These are phyloP conservation scores for Bos indicus DNA, from an alignment of 2,113 vertebrate genomes.

Conservation along the genomic window DNA sequence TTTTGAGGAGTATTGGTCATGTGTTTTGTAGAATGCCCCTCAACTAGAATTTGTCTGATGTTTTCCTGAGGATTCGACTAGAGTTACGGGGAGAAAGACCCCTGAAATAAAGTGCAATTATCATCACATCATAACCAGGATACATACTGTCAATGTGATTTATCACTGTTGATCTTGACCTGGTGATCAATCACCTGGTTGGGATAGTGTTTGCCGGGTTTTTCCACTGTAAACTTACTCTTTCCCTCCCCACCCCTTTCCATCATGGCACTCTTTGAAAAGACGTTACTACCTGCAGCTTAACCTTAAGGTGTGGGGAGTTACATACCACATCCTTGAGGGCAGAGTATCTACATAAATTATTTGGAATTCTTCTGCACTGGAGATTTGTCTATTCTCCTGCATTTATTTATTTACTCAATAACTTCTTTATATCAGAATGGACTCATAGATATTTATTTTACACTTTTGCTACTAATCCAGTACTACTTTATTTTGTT, in stretches of 20 bases:
- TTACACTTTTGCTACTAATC: constrained; percentile 28
- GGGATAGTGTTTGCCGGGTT: neutral
- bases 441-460: neutral
- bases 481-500: constrained; percentile 3
- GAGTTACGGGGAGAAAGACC: neutral
- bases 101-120: neutral
- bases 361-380: neutral
- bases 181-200: neutral
- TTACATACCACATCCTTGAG: neutral
- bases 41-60: neutral
- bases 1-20: neutral
- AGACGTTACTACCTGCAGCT: neutral
- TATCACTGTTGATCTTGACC: neutral
- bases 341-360: neutral
- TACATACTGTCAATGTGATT: neutral
- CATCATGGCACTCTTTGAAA: neutral
- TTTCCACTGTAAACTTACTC: neutral
- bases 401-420: neutral
- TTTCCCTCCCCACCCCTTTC: neutral
- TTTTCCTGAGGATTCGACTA: neutral
- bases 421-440: neutral
- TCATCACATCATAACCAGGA: neutral
- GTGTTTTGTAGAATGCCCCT: neutral
- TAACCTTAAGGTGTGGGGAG: neutral
- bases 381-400: neutral